Evolutionary conservation across 1,140 invertebrate genomes (phyloP).

Genomic region (Halesus radiatus): DNA sequence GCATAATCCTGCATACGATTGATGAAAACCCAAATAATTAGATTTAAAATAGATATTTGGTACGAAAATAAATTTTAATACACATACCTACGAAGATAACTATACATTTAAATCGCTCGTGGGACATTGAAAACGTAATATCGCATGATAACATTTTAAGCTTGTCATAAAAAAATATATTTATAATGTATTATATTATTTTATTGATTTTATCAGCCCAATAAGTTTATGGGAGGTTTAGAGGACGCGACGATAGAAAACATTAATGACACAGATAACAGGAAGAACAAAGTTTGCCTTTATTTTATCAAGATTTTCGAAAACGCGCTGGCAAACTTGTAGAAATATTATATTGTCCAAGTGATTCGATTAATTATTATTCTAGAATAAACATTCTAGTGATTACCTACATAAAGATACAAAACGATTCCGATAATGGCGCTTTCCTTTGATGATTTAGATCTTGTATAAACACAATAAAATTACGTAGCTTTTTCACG

Average conservation of each 20-base stretch:
- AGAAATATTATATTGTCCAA: slow-evolving; percentile 3
- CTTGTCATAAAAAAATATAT: slow-evolving; percentile 11
- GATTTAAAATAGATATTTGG: too few relatives aligned
- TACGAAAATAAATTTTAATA: too few relatives aligned
- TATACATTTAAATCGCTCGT: too few relatives aligned
- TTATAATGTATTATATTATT: slow-evolving; percentile 22
- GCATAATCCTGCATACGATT: too few relatives aligned
- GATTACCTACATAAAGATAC: background rate
- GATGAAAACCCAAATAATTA: too few relatives aligned
- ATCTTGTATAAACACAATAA: too few relatives aligned
- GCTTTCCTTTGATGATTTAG: too few relatives aligned
- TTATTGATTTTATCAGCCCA: slow-evolving; percentile 32
- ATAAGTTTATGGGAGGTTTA: slow-evolving; percentile 28
- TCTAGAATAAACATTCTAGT: background rate
- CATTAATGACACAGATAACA: slow-evolving; percentile 7
- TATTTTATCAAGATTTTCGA: slow-evolving; percentile 19
- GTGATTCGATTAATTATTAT: slow-evolving; percentile 4
- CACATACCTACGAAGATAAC: too few relatives aligned
- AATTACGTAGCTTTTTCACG: too few relatives aligned
- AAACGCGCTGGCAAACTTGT: background rate
- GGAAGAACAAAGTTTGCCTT: background rate
- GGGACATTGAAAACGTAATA: background rate
- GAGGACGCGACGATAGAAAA: slow-evolving; percentile 9
- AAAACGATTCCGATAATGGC: too few relatives aligned
- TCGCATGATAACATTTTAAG: slow-evolving; percentile 1